Percentiles rank a stretch among this genome's conserved stretches.
These are phyloP conservation scores for Trematocara unimaculatum DNA, from an alignment of 2,113 vertebrate species.

Conservation along the genomic window DNA sequence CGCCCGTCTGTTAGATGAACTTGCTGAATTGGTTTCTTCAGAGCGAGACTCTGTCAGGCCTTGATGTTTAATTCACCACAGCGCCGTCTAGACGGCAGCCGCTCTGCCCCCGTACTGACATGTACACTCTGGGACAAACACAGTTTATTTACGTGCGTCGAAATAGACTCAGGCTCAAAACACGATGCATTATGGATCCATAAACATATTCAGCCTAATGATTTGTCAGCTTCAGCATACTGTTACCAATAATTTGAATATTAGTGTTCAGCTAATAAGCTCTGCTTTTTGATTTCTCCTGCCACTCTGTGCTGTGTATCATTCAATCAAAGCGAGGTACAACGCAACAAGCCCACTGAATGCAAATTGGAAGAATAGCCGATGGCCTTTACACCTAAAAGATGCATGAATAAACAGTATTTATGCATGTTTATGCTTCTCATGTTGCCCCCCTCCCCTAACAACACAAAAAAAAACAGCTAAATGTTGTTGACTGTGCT, in stretches of 20 bases:
- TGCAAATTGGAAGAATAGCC: background rate
- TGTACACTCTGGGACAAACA: conserved; percentile 4
- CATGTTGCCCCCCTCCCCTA: background rate
- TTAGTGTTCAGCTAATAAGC: background rate
- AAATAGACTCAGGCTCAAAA: background rate
- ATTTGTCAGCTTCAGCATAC: background rate
- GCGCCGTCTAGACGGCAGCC: conserved; percentile 44
- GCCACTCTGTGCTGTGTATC: background rate
- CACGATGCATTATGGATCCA: background rate
- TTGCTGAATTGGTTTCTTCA: conserved; percentile 35
- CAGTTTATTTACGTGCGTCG: background rate
- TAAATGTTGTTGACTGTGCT: background rate
- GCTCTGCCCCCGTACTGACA: conserved; percentile 30
- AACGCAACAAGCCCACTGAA: background rate
- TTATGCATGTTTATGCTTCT: background rate
- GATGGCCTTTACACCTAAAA: background rate
- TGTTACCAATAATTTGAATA: background rate
- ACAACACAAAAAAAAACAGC: accelerated
- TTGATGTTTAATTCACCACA: conserved; percentile 62
- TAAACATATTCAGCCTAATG: background rate
- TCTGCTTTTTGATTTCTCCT: background rate
- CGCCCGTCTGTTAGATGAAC: conserved; percentile 34
- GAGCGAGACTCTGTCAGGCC: conserved; percentile 33
- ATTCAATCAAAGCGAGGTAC: background rate
- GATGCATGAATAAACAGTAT: conserved; percentile 1